Percentiles rank a stretch among this genome's conserved stretches.
phyloP scores from a whole-genome alignment of 2,888 invertebrate species.

The Tachystola acroxantha region DNA sequence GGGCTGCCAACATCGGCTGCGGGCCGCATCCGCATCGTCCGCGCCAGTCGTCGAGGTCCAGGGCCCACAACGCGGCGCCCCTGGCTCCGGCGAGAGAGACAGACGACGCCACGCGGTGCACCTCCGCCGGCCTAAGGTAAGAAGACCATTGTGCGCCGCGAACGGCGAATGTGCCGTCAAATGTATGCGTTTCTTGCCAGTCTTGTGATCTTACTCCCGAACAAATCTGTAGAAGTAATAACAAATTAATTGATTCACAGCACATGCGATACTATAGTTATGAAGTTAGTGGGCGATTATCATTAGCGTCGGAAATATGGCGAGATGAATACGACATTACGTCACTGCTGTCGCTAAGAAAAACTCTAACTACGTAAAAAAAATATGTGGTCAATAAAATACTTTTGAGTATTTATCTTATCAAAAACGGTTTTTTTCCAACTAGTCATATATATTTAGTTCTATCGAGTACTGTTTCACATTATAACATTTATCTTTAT shows the following conservation, averaged over 20 bases:
- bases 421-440: too few relatives aligned
- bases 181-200: slow-evolving; percentile 71
- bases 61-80: slow-evolving; percentile 88
- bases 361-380: too few relatives aligned
- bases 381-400: too few relatives aligned
- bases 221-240: slow-evolving; percentile 76
- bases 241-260: too few relatives aligned
- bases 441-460: too few relatives aligned
- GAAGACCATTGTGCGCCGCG: slow-evolving; percentile 88
- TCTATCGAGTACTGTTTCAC: too few relatives aligned
- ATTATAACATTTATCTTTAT: too few relatives aligned
- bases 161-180: slow-evolving; percentile 86
- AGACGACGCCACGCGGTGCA: slow-evolving; percentile 79
- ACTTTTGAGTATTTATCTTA: too few relatives aligned
- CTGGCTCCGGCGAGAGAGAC: slow-evolving; percentile 79
- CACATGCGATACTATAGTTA: too few relatives aligned
- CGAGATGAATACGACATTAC: too few relatives aligned
- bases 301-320: neutral
- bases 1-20: slow-evolving; percentile 82
- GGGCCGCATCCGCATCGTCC: slow-evolving; percentile 83
- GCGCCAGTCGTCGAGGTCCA: slow-evolving; percentile 87
- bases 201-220: slow-evolving; percentile 79
- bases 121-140: slow-evolving; percentile 83
- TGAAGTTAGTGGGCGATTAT: too few relatives aligned
- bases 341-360: too few relatives aligned